Evolutionary conservation across 2,113 vertebrate species (phyloP), one percentile per base, ranked within the genome.

Genomic region (Tinamus guttatus): DNA sequence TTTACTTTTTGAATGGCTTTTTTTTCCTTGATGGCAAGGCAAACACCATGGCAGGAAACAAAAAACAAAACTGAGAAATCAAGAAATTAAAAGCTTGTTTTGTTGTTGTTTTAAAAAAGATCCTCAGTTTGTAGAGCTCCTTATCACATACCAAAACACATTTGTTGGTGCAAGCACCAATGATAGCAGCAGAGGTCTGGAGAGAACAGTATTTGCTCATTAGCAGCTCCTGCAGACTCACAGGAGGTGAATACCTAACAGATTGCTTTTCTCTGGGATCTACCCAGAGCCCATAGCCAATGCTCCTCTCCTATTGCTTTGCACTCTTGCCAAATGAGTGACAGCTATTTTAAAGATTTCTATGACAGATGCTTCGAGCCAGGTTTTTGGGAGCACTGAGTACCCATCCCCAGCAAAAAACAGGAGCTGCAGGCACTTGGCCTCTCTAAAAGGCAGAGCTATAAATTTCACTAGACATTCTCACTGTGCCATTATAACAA

Each of bases 111-210:
- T 73, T 11, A 85, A 28, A 68, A 68, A 77, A 41, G 2, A 38
- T 56, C 18, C 52, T 81, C 27, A 81, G 38, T 63, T 92, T 81
- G 78, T 16, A 64, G 25, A 65, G 28, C 13, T 81, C 9, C 14
- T 82, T 91, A 86, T 92, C 87, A 89, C 64, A n/a, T n/a, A 67
- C 20, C 62, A 89, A 90, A 95, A 68, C 28, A 36, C n/a, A 67
- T 89, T 90, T 86, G 38, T 62, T 65, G 77, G 62, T 54, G 56
- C 36, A 85, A 40, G 43, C 77, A 85, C 41, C 69, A 91, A 49
- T 11, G 5, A 54, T 59, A 68, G 88, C 36, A 84, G 22, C 7
- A 92, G 49, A 89, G 40, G 12, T 34, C 85, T 80, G 6, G n/a
- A 40, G 83, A 58, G 38, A 84, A 52, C 27, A 27, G 24, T 2